Evolutionary conservation across 2,113 vertebrate species (phyloP).

Genomic region (Pseudonaja textilis): DNA sequence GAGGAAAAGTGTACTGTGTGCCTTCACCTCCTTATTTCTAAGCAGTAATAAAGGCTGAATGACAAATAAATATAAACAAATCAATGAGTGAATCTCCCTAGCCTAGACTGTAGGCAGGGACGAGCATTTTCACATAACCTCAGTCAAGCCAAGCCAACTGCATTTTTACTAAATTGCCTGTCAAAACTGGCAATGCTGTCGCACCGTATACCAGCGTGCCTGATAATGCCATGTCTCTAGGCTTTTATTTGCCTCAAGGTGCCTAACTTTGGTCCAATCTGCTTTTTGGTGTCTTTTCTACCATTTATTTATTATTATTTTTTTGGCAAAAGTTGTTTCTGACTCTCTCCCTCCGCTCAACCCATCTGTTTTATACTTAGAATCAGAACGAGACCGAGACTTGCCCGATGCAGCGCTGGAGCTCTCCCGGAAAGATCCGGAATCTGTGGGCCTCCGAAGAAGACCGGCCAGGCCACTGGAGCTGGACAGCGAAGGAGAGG

Average conservation of each 20-base stretch:
- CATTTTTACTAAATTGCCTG: neutral
- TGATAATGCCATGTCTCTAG: neutral
- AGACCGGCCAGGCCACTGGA: constrained; percentile 84
- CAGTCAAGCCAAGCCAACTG: neutral
- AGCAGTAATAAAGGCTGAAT: neutral
- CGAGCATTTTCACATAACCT: neutral
- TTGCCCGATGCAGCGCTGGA: constrained; percentile 74
- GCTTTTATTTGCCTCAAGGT: neutral
- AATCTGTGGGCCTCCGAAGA: constrained; percentile 72
- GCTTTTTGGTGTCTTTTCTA: neutral
- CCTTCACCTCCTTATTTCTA: neutral
- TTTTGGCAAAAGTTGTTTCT: neutral
- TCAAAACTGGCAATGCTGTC: neutral
- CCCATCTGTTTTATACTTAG: constrained; percentile 53
- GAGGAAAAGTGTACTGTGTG: neutral
- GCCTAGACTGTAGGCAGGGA: neutral
- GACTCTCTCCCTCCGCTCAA: neutral
- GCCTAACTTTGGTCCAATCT: neutral
- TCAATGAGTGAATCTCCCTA: neutral
- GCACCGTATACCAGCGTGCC: fast-evolving
- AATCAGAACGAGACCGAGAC: constrained; percentile 73
- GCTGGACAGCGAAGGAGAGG: constrained; percentile 95
- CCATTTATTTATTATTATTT: neutral
- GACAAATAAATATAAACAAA: neutral
- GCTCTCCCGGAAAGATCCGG: constrained; percentile 81